A percentile compares a stretch with the other conserved stretches of the same genome.
Conservation (phyloP, 2,113 vertebrate species). For the Actenoides lindsayi region DNA sequence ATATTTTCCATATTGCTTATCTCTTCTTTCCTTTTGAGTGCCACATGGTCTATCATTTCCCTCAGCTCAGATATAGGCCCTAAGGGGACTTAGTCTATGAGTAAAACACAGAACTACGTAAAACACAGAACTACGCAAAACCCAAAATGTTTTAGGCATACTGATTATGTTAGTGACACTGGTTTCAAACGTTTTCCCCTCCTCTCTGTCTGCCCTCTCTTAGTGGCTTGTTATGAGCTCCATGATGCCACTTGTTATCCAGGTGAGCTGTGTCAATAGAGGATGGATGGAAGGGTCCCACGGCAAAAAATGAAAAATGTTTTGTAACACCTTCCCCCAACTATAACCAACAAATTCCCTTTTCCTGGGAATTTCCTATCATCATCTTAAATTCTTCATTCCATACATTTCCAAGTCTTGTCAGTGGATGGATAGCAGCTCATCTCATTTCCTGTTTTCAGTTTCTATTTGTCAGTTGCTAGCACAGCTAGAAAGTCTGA, state of each 20-base stretch:
- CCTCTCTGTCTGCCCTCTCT: not conserved
- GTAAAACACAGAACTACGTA: not conserved
- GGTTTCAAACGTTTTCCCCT: not conserved
- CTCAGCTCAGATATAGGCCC: not conserved
- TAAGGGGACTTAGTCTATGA: not conserved
- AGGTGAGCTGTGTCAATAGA: not conserved
- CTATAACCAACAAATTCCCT: not conserved
- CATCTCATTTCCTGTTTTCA: not conserved
- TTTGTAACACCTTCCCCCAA: not conserved
- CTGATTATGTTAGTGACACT: not conserved
- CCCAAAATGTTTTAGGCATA: not conserved
- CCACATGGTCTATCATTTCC: not conserved
- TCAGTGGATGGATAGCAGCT: not conserved
- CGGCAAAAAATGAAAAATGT: not conserved
- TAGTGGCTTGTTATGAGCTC: not conserved
- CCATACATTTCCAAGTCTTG: not conserved
- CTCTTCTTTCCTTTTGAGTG: not conserved
- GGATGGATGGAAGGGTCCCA: not conserved
- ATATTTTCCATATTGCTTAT: conserved; percentile 41
- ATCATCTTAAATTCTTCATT: not conserved
- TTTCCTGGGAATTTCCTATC: not conserved
- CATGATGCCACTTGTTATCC: not conserved
- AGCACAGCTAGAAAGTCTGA: not conserved
- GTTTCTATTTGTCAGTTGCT: not conserved
- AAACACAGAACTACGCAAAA: not conserved